Conservation (phyloP, 2,888 invertebrate genomes). For the Cactoblastis cactorum region DNA sequence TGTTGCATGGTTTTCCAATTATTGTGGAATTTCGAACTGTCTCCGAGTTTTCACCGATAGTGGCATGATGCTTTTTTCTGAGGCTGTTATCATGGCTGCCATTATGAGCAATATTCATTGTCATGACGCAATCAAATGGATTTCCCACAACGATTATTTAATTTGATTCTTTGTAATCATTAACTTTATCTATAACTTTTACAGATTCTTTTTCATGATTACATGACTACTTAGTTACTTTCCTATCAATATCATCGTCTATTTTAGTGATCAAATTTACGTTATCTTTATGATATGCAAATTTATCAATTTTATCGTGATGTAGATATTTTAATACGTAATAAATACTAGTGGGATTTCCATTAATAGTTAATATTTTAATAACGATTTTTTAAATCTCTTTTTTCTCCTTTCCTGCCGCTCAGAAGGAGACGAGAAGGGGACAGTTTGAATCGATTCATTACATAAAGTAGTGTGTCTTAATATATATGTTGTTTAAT, state of each 20-base stretch:
- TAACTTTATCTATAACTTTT: background rate
- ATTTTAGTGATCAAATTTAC: slow-evolving; percentile 10
- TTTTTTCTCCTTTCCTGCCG: slow-evolving; percentile 72
- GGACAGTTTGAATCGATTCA: slow-evolving; percentile 63
- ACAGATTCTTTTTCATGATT: slow-evolving; percentile 19
- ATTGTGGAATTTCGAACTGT: slow-evolving; percentile 35
- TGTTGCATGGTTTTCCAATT: slow-evolving; percentile 63
- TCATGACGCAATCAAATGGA: slow-evolving; percentile 74
- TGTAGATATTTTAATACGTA: background rate
- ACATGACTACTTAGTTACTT: too few species aligned
- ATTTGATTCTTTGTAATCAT: slow-evolving; percentile 1
- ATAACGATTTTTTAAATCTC: slow-evolving; percentile 35
- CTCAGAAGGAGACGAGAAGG: slow-evolving; percentile 71
- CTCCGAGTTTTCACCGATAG: slow-evolving; percentile 23
- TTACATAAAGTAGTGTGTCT: slow-evolving; percentile 54
- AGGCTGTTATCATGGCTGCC: slow-evolving; percentile 71
- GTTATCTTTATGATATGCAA: slow-evolving; percentile 7
- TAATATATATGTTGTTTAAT: slow-evolving; percentile 48
- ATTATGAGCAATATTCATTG: slow-evolving; percentile 74
- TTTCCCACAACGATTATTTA: slow-evolving; percentile 44
- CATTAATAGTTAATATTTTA: slow-evolving; percentile 25
- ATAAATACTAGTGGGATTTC: slow-evolving; percentile 29
- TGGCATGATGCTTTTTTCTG: slow-evolving; percentile 65
- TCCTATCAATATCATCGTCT: slow-evolving; percentile 4
- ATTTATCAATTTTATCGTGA: background rate